Evolutionary conservation across 2,797 vertebrate species (phyloP).

Genomic region (Clarias pachynema): DNA sequence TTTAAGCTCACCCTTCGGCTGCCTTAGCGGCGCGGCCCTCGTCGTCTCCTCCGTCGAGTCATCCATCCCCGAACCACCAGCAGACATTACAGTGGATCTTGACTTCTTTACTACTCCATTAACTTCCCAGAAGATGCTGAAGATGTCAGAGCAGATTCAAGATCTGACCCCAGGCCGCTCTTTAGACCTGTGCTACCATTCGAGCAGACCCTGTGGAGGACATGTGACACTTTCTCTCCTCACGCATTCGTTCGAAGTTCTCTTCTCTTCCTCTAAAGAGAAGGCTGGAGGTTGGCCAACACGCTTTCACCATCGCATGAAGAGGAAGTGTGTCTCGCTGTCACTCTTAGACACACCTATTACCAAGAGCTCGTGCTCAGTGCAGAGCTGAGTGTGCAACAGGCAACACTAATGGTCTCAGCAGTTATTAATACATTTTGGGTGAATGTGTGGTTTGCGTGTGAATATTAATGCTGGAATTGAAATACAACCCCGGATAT

Average conservation of each 20-base stretch:
- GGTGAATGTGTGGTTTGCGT: not conserved
- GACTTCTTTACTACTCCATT: constrained; percentile 41
- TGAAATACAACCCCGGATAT: not conserved
- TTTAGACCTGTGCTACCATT: constrained; percentile 5
- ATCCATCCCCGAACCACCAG: constrained; percentile 26
- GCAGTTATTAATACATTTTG: constrained; percentile 25
- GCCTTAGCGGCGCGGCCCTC: constrained; percentile 43
- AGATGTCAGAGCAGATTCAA: not conserved
- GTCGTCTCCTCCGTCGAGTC: constrained; percentile 50
- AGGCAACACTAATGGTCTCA: not conserved
- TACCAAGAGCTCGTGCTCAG: constrained; percentile 52
- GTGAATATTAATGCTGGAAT: not conserved
- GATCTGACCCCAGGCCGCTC: constrained; percentile 27
- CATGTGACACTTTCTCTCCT: constrained; percentile 45
- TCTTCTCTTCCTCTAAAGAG: constrained; percentile 64
- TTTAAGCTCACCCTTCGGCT: constrained; percentile 49
- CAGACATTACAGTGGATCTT: constrained; percentile 18
- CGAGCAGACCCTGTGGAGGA: constrained; percentile 30
- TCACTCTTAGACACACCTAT: constrained; percentile 70
- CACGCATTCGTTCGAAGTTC: constrained; percentile 52
- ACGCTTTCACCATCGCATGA: constrained; percentile 65
- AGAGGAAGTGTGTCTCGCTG: constrained; percentile 75
- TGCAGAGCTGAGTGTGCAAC: constrained; percentile 6
- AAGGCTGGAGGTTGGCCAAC: constrained; percentile 67
- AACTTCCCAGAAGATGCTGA: constrained; percentile 21